Conservation (phyloP, 2,113 vertebrate genomes). For the Oncorhynchus nerka region DNA sequence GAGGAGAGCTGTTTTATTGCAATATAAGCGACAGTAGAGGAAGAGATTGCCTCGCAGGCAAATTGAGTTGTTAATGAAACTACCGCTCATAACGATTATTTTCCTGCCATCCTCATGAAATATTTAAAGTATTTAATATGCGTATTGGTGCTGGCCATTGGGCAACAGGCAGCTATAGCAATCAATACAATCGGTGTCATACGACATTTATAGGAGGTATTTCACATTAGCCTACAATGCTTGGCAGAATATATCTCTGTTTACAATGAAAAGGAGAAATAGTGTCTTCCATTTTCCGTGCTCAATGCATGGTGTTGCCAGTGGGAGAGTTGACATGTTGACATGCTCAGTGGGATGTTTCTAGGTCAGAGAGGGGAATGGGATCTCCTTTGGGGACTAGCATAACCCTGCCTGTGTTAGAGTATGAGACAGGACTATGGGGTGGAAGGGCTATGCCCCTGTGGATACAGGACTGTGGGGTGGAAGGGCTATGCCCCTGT, state of each 20-base stretch:
- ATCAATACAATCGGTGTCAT: conserved; percentile 46
- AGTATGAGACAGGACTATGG: not conserved
- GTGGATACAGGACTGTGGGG: too few relatives aligned
- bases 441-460: too few relatives aligned
- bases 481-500: too few relatives aligned
- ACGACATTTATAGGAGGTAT: not conserved
- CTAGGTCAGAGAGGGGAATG: conserved; percentile 65
- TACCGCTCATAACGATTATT: conserved; percentile 75
- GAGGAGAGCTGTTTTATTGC: conserved; percentile 77
- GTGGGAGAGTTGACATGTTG: conserved; percentile 62
- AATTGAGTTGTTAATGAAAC: conserved; percentile 84
- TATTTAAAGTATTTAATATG: conserved; percentile 88
- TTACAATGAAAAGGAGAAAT: not conserved
- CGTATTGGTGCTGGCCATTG: conserved; percentile 74
- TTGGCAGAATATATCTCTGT: not conserved
- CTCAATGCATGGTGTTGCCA: not conserved
- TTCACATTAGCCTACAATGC: not conserved
- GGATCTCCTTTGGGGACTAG: conserved; percentile 63
- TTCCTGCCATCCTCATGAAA: conserved; percentile 82
- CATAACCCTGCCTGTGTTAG: not conserved
- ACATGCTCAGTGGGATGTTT: conserved; percentile 73
- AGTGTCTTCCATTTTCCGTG: not conserved
- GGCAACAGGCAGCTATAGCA: conserved; percentile 65
- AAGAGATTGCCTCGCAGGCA: conserved; percentile 85
- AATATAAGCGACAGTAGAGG: conserved; percentile 82